Percentiles rank a stretch among this genome's conserved stretches.
phyloP scores from a whole-genome alignment of 2,888 invertebrate species.

The Andrena chrysosceles region DNA sequence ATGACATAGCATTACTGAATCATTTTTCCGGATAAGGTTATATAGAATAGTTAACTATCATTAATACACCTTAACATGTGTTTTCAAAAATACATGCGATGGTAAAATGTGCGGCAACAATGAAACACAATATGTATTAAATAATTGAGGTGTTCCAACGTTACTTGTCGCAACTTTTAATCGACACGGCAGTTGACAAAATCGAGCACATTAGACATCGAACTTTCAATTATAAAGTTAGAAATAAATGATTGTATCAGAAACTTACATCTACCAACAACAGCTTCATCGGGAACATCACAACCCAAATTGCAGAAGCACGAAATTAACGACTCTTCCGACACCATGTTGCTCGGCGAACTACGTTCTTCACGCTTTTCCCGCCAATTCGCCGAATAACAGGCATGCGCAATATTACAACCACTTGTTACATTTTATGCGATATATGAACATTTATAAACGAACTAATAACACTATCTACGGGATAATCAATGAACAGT shows the following conservation, averaged over 20 bases:
- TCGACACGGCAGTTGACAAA: neutral
- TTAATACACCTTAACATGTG: neutral
- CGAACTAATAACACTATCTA: neutral
- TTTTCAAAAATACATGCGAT: neutral
- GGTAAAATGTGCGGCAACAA: neutral
- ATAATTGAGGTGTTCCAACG: neutral
- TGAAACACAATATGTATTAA: neutral
- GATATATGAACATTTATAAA: neutral
- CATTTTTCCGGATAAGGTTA: slow-evolving; percentile 7
- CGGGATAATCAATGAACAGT: neutral
- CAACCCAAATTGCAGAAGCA: slow-evolving; percentile 76
- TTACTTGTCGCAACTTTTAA: neutral
- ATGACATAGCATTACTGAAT: neutral
- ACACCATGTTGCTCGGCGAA: slow-evolving; percentile 76
- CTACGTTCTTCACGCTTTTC: slow-evolving; percentile 71
- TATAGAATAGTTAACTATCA: neutral
- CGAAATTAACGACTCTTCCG: slow-evolving; percentile 71
- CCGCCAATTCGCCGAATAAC: slow-evolving; percentile 70
- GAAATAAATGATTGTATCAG: neutral
- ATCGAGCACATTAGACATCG: neutral
- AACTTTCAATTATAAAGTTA: neutral
- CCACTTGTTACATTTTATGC: neutral
- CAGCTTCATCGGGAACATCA: slow-evolving; percentile 63
- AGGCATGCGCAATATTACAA: slow-evolving; percentile 32
- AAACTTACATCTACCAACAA: slow-evolving; percentile 80